Evolutionary conservation across 2,113 vertebrate species (phyloP).

Genomic region (Pycnonotus jocosus): DNA sequence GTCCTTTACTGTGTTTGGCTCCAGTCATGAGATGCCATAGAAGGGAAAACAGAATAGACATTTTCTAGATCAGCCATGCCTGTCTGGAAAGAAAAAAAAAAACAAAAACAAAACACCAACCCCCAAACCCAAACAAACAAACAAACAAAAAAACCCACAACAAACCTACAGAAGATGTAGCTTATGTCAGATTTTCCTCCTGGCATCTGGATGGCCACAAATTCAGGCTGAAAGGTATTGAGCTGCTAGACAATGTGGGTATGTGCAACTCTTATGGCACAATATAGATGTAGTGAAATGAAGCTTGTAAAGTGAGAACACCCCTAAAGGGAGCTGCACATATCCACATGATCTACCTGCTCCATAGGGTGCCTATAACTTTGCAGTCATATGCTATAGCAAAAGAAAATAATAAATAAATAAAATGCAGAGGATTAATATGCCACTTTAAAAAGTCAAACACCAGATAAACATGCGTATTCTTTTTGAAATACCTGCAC

Average conservation of each 20-base stretch:
- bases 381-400: neutral
- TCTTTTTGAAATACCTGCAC: neutral
- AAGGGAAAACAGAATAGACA: neutral
- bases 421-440: neutral
- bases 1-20: neutral
- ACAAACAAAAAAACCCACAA: neutral
- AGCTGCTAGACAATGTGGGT: neutral
- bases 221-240: neutral
- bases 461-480: neutral
- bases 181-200: neutral
- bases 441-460: neutral
- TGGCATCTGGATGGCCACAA: neutral
- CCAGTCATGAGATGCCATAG: neutral
- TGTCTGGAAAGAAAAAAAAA: neutral
- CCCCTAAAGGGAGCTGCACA: neutral
- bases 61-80: neutral
- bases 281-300: neutral
- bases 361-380: fast-evolving
- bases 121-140: neutral
- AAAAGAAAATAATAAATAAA: neutral
- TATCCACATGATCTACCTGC: neutral
- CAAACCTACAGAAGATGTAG: neutral
- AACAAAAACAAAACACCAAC: too few relatives aligned
- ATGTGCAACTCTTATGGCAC: neutral
- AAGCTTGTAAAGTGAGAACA: neutral